Conservation (phyloP, 1,140 invertebrate genomes). For the Drosophila tsacasi region DNA sequence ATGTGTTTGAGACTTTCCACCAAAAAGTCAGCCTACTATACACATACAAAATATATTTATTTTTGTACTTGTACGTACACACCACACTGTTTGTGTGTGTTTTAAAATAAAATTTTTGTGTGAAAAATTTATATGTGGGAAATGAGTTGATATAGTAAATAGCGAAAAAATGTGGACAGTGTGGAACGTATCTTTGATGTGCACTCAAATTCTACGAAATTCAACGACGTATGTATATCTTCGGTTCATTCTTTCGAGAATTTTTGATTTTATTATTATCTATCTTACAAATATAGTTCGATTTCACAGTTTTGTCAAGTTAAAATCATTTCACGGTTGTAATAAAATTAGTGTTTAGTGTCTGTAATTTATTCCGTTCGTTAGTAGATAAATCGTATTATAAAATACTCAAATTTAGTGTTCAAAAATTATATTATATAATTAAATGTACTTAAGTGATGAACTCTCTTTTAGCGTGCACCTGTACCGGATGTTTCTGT, state of each 20-base stretch:
- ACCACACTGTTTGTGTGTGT: constrained; percentile 19
- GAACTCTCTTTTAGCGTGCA: not conserved
- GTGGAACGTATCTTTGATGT: constrained; percentile 69
- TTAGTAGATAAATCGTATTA: not conserved
- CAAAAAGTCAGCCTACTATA: not conserved
- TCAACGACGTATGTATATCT: constrained; percentile 32
- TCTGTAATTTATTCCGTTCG: not conserved
- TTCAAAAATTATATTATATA: not conserved
- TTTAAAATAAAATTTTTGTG: constrained; percentile 53
- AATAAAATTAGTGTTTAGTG: not conserved
- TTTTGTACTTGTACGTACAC: constrained; percentile 19
- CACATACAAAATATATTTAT: constrained; percentile 6
- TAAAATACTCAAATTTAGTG: not conserved
- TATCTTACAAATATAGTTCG: constrained; percentile 29
- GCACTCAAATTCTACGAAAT: constrained; percentile 61
- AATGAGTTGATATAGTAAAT: constrained; percentile 53
- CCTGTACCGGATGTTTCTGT: not conserved
- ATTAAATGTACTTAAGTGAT: not conserved
- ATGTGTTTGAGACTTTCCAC: no score
- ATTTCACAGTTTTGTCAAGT: constrained; percentile 15
- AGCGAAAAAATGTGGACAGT: constrained; percentile 72
- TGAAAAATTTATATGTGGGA: constrained; percentile 27
- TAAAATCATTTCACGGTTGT: constrained; percentile 4
- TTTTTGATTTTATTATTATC: constrained; percentile 55
- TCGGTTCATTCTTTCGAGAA: constrained; percentile 58